Evolutionary conservation across 2,888 invertebrate genomes (phyloP).

Genomic region (Xiphydria camelus): DNA sequence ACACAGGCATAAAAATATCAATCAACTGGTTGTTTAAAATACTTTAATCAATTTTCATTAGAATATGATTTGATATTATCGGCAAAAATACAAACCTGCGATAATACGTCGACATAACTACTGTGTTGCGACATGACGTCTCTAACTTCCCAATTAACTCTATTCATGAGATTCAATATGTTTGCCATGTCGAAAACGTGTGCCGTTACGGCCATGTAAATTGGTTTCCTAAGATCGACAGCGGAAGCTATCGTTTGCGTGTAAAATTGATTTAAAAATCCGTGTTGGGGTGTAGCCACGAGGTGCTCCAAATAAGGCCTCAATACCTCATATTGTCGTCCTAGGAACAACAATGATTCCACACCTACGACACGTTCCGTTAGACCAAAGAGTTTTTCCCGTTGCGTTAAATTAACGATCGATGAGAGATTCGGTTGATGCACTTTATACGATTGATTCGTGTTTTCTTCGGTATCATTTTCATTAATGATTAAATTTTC

Average conservation of each 20-base stretch:
- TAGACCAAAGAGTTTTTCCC: constrained; percentile 80
- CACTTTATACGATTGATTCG: constrained; percentile 54
- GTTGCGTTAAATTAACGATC: constrained; percentile 68
- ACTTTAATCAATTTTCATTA: neutral
- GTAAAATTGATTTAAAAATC: constrained; percentile 72
- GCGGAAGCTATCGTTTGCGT: constrained; percentile 75
- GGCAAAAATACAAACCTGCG: constrained; percentile 60
- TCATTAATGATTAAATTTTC: constrained; percentile 68
- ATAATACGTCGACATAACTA: constrained; percentile 78
- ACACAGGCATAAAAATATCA: constrained; percentile 11
- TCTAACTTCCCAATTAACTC: constrained; percentile 93
- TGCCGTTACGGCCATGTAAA: constrained; percentile 85
- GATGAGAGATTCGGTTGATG: constrained; percentile 65
- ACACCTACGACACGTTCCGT: constrained; percentile 87
- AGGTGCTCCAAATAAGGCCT: constrained; percentile 85
- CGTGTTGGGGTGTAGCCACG: constrained; percentile 69
- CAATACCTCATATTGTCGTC: constrained; percentile 83
- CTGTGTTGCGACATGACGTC: constrained; percentile 95
- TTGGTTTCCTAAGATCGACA: constrained; percentile 76
- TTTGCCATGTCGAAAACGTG: constrained; percentile 77
- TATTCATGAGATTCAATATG: constrained; percentile 82
- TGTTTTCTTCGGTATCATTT: constrained; percentile 53
- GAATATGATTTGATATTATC: neutral
- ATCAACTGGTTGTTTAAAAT: neutral
- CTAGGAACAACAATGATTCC: constrained; percentile 89